Base-by-base conservation (phyloP, 2,113 vertebrate species). In the Onychorhynchus coronatus region DNA sequence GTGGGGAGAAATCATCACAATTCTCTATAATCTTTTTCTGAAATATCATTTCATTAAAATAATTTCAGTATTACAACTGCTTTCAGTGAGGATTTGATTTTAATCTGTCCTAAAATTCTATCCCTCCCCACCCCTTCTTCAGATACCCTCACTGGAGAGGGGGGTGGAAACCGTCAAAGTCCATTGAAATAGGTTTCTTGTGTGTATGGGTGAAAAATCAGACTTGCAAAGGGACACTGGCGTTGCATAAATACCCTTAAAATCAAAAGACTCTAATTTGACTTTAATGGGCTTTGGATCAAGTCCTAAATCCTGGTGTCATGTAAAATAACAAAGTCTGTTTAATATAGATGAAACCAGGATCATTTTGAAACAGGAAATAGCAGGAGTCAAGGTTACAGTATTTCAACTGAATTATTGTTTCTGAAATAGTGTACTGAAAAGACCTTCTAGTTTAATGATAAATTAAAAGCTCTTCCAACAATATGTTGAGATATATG, bases 1-100 rank as follows among this genome's bases (percentile, higher is more conserved):
- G 12, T 97, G 97, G 97, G 96, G 96, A 98, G 96, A 96, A 97
- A 96, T 95, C 67, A 93, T 89, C 88, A 93, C 52, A 95, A 37
- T 95, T 96, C 82, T 70, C 14, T 85, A 42, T 77, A 82, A 67
- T 76, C 61, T 82, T 42, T 63, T 63, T 35, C 27, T 85, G 80
- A 93, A 96, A 92, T 77, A 11, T 28, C 12, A 67, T 81, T 95
- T 86, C 47, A 41, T 46, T 71, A 41, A 59, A 94, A 49, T 31
- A 49, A 76, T 91, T 91, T 68, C 12, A 68, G 53, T 89, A 78
- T 39, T 53, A 37, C 27, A 79, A 18, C 53, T 75, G 47, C 71
- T 96, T 95, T 94, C 73, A 84, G 5, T 78, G 44, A 96, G 41
- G 70, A 81, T 89, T 76, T 82, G 6, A 83, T 96, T 96, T 73